Conservation (phyloP, 2,113 vertebrate species). For the Takifugu bimaculatus region DNA sequence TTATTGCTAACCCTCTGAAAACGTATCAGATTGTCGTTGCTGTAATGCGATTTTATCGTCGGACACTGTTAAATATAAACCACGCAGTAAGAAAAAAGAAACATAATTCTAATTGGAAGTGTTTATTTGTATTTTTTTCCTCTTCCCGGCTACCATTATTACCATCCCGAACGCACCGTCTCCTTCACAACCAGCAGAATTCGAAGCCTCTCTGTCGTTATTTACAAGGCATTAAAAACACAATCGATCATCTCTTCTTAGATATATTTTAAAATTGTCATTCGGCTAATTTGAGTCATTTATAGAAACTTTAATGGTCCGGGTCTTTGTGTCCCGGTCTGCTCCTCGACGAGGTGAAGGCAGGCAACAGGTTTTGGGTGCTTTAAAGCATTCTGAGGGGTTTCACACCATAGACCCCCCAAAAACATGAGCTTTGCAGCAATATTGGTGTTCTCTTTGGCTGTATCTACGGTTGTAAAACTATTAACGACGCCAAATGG, state of each 20-base stretch:
- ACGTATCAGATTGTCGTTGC: neutral
- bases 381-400: conserved; percentile 31
- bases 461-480: conserved; percentile 16
- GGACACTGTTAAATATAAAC: neutral
- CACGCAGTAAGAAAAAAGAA: neutral
- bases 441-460: too few relatives aligned
- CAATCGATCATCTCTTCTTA: too few relatives aligned
- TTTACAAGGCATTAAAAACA: too few relatives aligned
- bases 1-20: neutral
- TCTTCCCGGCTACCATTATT: neutral
- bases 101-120: too few relatives aligned
- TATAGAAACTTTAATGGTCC: conserved; percentile 38
- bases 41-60: neutral
- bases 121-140: neutral
- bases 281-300: too few relatives aligned
- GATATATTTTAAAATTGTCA: too few relatives aligned
- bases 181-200: neutral
- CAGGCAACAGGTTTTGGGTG: conserved; percentile 67
- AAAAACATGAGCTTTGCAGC: too few relatives aligned
- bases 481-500: conserved; percentile 27
- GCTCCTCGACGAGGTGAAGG: conserved; percentile 27
- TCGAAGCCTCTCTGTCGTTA: neutral
- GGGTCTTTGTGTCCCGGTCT: conserved; percentile 54
- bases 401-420: conserved; percentile 1
- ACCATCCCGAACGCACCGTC: neutral